Conservation (phyloP, 2,797 vertebrate genomes). For the Ceryle rudis region DNA sequence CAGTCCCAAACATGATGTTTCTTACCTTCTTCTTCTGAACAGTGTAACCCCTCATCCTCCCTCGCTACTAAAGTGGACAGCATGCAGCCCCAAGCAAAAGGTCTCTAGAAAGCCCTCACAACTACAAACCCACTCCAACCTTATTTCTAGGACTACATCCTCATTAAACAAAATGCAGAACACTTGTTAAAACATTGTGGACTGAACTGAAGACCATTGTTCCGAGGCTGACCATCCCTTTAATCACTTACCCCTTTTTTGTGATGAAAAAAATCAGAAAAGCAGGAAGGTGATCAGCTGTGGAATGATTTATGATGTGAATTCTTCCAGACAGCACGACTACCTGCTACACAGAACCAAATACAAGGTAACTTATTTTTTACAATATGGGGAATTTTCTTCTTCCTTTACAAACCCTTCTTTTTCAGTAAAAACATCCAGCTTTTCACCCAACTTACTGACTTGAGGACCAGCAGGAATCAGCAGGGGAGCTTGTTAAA, state of each 20-base stretch:
- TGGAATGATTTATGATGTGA: not conserved
- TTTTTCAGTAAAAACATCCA: not conserved
- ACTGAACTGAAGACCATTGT: not conserved
- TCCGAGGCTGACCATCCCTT: not conserved
- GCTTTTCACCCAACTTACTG: not conserved
- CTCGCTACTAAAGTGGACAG: rapidly evolving
- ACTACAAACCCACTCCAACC: rapidly evolving
- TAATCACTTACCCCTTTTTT: not conserved
- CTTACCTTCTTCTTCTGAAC: not conserved
- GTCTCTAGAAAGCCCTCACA: not conserved
- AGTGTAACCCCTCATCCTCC: not conserved
- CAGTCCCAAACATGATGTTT: not conserved
- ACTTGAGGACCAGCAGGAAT: not conserved
- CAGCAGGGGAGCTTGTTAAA: not conserved
- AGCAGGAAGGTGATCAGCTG: not conserved
- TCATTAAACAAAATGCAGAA: not conserved
- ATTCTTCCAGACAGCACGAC: not conserved
- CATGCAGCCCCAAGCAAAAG: not conserved
- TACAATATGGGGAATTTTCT: not conserved
- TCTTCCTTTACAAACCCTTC: not conserved
- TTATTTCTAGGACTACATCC: not conserved
- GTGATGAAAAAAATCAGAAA: not conserved
- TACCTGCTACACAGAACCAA: not conserved
- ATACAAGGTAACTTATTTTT: not conserved
- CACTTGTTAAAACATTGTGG: not conserved